Base-by-base conservation (phyloP, 2,888 invertebrate genomes). In the Himalopsyche anomala region DNA sequence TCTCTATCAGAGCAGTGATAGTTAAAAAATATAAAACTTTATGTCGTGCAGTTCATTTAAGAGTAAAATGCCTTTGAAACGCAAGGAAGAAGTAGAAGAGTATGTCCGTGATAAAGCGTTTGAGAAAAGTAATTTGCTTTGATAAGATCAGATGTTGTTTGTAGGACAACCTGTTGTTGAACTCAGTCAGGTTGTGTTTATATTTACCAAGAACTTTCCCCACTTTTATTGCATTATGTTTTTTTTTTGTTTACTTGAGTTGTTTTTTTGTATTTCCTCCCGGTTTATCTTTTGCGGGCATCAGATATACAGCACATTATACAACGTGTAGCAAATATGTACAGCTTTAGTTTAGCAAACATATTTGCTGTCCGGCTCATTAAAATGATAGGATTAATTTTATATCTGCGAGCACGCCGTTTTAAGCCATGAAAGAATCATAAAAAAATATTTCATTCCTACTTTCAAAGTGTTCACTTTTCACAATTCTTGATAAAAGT, bases 21-120 rank as follows among this genome's bases (percentile, higher is more conserved):
- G 28, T 28, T 28, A 28, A 0, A 28, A 28, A 28, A 28, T 28
- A 28, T 2, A 28, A 28, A 28, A 28, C 28, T 28, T 28, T 2
- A 28, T 28, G 28, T 28, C 2, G 28, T 28, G 28, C 28, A 28
- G 28, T 28, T 28, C 28, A 28, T 28, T 28, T 28, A 28, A 28
- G 28, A 28, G 28, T 28, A 28, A 28, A 45, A 11, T 74, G 12
- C 12, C 38, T 38, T 4, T 74, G 8, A 28, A 81, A 80, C 42
- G 54, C 17, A 84, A 84, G 80, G 40, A 55, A 80, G 84, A 42
- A 80, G 55, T 40, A 28, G 36, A 56, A 56, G 40, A 84, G 56
- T 84, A 84, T 81, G 80, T 84, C 56, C 36, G 80, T 81, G 84
- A 84, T 84, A 81, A 84, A 84, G 80, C 62, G 56, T 42, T 55